Evolutionary conservation across 2,888 invertebrate genomes (phyloP).

Genomic region (Galeopsomyia nigrocyanea): DNA sequence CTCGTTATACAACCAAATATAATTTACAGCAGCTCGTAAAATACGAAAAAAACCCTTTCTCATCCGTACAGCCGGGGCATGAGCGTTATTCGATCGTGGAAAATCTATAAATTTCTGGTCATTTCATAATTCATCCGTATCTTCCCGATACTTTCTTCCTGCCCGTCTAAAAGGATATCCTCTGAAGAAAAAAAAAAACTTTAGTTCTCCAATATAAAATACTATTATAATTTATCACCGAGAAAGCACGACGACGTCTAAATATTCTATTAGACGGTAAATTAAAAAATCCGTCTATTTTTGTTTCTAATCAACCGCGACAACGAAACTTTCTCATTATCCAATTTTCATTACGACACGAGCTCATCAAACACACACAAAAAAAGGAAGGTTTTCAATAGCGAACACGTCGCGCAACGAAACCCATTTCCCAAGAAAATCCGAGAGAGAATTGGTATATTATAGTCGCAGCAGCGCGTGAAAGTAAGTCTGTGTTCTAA

Average conservation of each 20-base stretch:
- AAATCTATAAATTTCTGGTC: slow-evolving; percentile 25
- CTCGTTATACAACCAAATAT: slow-evolving; percentile 2
- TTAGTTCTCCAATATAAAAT: background rate
- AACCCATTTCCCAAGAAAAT: too few relatives aligned
- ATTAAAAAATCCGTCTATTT: background rate
- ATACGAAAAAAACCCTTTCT: background rate
- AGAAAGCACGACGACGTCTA: background rate
- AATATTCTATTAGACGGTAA: background rate
- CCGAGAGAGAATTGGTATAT: slow-evolving; percentile 5
- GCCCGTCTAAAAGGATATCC: background rate
- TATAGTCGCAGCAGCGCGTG: slow-evolving; percentile 1
- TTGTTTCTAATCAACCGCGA: background rate
- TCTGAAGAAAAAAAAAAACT: background rate
- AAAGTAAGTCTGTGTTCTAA: slow-evolving; percentile 33
- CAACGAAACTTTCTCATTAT: too few relatives aligned
- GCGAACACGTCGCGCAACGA: background rate
- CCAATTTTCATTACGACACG: too few relatives aligned
- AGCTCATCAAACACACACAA: background rate
- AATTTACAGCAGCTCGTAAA: slow-evolving; percentile 16
- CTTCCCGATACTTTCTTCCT: slow-evolving; percentile 1
- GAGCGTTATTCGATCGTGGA: slow-evolving; percentile 11
- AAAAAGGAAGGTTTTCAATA: background rate
- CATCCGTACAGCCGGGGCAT: background rate
- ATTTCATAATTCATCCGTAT: slow-evolving; percentile 25
- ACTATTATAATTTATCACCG: background rate